A percentile compares a stretch with the other conserved stretches of the same genome.
These are phyloP conservation scores for Xanthia togata DNA, from an alignment of 2,888 invertebrate genomes.

Conservation along the genomic window DNA sequence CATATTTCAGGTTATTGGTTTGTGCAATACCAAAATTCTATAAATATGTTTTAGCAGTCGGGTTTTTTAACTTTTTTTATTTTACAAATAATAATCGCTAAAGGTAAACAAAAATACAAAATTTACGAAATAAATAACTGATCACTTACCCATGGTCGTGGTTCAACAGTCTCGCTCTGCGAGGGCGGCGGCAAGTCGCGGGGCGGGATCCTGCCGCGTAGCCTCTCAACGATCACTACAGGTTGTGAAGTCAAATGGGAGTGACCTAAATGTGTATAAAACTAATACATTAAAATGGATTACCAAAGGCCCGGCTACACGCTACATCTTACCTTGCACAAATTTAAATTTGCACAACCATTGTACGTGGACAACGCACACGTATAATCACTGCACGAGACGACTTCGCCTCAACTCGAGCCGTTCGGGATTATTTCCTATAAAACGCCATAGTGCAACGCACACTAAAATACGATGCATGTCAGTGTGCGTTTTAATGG, in stretches of 20 bases:
- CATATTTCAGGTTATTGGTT: no score
- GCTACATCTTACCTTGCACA: background rate
- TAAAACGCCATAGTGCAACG: no score
- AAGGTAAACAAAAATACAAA: background rate
- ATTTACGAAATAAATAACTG: background rate
- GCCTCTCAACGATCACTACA: conserved; percentile 68
- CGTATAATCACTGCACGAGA: background rate
- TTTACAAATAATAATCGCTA: background rate
- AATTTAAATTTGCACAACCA: background rate
- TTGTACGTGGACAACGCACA: background rate
- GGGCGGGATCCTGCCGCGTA: background rate
- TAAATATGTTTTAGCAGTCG: no score
- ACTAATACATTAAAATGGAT: conserved; percentile 24
- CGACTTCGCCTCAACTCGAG: background rate
- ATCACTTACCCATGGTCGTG: conserved; percentile 5
- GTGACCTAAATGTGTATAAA: conserved; percentile 63
- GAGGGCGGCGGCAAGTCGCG: background rate
- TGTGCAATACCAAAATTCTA: no score
- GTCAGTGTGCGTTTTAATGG: no score
- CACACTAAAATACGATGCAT: no score
- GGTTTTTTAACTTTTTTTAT: no score
- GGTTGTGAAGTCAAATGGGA: conserved; percentile 61
- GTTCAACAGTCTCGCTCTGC: background rate
- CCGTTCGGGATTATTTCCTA: background rate
- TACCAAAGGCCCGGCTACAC: conserved; percentile 13